Conservation (phyloP, 1,140 invertebrate genomes). For the Semibalanus balanoides region DNA sequence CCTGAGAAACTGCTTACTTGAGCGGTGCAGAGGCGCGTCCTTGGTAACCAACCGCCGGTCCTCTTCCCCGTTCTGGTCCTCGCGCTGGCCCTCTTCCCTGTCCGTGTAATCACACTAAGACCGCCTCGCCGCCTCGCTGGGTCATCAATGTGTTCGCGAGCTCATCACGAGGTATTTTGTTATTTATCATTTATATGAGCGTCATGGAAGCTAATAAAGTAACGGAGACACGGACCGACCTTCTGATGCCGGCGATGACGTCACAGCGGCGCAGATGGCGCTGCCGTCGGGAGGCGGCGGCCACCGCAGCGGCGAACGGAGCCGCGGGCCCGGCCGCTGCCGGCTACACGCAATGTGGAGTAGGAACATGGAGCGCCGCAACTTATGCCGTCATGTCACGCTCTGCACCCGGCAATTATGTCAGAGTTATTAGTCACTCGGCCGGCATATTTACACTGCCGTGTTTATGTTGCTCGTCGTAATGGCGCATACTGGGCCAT, state of each 20-base stretch:
- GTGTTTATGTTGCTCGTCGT: not conserved
- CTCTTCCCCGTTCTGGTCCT: too few species aligned
- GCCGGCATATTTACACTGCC: not conserved
- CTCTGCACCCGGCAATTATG: not conserved
- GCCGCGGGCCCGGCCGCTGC: too few species aligned
- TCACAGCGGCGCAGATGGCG: not conserved
- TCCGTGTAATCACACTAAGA: not conserved
- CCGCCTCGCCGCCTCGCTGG: too few species aligned
- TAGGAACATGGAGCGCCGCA: not conserved
- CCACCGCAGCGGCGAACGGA: not conserved
- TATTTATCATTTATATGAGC: conserved; percentile 3
- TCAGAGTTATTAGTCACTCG: not conserved
- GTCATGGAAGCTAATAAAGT: conserved; percentile 1
- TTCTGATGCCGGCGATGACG: not conserved
- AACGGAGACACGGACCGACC: not conserved
- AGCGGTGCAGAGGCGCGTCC: not conserved
- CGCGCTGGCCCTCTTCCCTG: too few species aligned
- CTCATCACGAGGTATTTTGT: conserved; percentile 2
- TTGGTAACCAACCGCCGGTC: too few species aligned
- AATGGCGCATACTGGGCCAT: not conserved
- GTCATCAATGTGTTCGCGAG: not conserved
- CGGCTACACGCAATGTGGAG: not conserved
- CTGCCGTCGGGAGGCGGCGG: not conserved
- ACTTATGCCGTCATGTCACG: not conserved
- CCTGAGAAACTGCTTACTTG: not conserved